Evolutionary conservation across 1,140 invertebrate genomes (phyloP).

Genomic region (Nymphalis io): DNA sequence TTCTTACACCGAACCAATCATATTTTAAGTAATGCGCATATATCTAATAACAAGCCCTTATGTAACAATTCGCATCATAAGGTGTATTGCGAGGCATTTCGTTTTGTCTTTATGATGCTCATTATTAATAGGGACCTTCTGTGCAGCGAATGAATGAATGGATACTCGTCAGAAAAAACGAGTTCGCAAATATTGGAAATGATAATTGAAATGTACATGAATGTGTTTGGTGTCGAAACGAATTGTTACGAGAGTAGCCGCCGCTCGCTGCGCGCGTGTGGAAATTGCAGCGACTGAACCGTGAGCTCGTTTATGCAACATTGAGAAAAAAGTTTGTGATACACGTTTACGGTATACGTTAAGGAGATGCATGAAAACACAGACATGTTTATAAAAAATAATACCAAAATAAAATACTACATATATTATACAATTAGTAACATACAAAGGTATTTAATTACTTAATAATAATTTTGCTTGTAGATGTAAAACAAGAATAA

Average conservation of each 20-base stretch:
- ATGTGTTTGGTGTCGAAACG: conserved; percentile 11
- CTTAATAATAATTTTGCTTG: too few relatives aligned
- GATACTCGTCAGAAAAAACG: background rate
- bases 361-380: too few relatives aligned
- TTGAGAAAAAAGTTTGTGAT: background rate
- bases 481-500: too few relatives aligned
- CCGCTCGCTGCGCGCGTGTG: background rate
- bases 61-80: too few relatives aligned
- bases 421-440: too few relatives aligned
- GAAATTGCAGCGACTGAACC: conserved; percentile 15
- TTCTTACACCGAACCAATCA: background rate
- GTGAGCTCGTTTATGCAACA: conserved; percentile 13
- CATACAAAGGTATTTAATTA: too few relatives aligned
- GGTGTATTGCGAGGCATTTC: too few relatives aligned
- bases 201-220: conserved; percentile 23
- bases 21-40: background rate
- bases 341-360: background rate
- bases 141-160: too few relatives aligned
- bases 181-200: background rate
- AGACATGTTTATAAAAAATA: too few relatives aligned
- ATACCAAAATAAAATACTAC: too few relatives aligned
- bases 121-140: too few relatives aligned
- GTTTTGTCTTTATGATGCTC: too few relatives aligned
- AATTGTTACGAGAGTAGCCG: conserved; percentile 14
- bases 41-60: background rate